These are phyloP conservation scores for Kryptolebias marmoratus DNA, from an alignment of 2,113 vertebrate species.

Conservation along the genomic window DNA sequence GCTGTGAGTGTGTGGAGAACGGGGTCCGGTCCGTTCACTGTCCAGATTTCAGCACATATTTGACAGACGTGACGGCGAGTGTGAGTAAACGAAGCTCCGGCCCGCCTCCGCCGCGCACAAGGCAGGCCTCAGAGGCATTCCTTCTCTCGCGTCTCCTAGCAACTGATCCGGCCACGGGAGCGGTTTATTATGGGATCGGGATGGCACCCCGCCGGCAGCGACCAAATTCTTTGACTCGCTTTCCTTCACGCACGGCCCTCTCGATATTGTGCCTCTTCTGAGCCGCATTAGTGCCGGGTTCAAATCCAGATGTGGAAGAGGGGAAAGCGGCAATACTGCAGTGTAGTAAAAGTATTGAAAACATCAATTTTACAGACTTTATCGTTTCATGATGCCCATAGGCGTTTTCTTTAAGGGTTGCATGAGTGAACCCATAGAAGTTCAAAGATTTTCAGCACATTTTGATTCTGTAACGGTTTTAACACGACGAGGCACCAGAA, in stretches of 20 bases:
- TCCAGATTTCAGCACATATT: constrained; percentile 11
- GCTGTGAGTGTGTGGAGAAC: background rate
- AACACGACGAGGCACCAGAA: background rate
- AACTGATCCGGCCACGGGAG: constrained; percentile 40
- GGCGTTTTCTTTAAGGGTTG: no score
- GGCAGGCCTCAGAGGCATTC: constrained; percentile 54
- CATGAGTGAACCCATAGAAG: no score
- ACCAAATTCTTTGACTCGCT: constrained; percentile 29
- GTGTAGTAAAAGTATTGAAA: background rate
- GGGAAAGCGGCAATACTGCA: background rate
- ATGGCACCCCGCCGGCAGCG: constrained; percentile 32
- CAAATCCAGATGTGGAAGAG: background rate
- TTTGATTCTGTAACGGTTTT: background rate
- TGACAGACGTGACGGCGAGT: constrained; percentile 9
- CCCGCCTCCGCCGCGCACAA: constrained; percentile 14
- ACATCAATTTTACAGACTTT: no score
- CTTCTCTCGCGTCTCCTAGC: constrained; percentile 37
- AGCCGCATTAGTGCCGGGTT: background rate
- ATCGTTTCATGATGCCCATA: no score
- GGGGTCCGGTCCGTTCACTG: background rate
- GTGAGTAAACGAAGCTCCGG: constrained; percentile 11
- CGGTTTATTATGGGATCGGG: constrained; percentile 39
- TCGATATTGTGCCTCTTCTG: background rate
- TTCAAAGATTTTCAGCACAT: background rate
- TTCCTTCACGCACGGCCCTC: background rate